Percentiles rank a stretch among this genome's conserved stretches.
Evolutionary conservation across 2,113 vertebrate genomes (phyloP).

Genomic region (Gadus macrocephalus): DNA sequence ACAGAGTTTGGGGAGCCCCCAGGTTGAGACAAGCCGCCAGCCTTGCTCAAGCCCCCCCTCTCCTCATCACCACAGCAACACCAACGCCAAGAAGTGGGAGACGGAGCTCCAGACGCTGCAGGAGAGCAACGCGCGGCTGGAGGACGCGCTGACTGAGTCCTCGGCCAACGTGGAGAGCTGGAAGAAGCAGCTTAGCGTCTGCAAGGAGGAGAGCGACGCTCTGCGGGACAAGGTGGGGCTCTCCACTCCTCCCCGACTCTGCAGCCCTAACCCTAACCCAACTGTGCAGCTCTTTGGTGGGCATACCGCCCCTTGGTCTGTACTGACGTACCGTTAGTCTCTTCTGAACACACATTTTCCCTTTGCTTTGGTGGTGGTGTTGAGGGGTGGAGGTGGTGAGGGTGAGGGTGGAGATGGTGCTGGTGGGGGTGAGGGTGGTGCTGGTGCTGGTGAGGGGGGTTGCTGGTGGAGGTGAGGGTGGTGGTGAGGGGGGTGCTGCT

Average conservation of each 20-base stretch:
- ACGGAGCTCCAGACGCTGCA: conserved; percentile 87
- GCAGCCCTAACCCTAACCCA: conserved; percentile 5
- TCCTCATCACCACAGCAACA: conserved; percentile 69
- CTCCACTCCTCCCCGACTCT: conserved; percentile 3
- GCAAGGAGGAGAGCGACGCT: conserved; percentile 87
- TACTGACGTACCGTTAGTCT: too few species aligned
- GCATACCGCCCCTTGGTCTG: too few species aligned
- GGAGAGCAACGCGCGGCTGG: conserved; percentile 88
- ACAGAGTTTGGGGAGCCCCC: too few species aligned
- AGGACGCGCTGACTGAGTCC: conserved; percentile 84
- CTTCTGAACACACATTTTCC: too few species aligned
- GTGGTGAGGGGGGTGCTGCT: too few species aligned
- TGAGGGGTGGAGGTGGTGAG: too few species aligned
- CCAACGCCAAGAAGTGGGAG: conserved; percentile 93
- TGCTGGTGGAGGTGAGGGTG: too few species aligned
- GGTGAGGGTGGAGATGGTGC: too few species aligned
- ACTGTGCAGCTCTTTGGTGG: too few species aligned
- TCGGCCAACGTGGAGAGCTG: conserved; percentile 88
- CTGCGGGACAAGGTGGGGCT: conserved; percentile 82
- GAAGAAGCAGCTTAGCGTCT: conserved; percentile 84
- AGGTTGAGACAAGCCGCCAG: not conserved
- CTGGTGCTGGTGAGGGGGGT: too few species aligned
- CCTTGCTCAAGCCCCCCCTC: not conserved
- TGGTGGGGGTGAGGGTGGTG: too few species aligned
- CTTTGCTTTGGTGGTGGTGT: too few species aligned